Percentiles rank a stretch among this genome's conserved stretches.
Evolutionary conservation across 2,113 vertebrate genomes (phyloP).

Genomic region (Lasiurus borealis): DNA sequence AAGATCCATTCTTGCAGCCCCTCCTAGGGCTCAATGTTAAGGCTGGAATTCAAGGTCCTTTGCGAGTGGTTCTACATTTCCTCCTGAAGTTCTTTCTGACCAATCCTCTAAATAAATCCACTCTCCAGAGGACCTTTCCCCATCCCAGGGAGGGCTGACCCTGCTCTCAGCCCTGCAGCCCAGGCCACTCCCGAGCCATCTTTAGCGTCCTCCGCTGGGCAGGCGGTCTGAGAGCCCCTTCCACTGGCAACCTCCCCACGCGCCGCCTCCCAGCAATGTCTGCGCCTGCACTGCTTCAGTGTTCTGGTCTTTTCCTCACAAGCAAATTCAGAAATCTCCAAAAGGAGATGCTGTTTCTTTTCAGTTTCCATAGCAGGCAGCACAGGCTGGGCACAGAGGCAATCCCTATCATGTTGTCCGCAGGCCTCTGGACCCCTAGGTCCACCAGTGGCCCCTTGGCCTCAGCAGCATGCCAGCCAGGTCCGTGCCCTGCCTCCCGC

Average conservation of each 20-base stretch:
- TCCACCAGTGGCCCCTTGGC: slow-evolving; percentile 55
- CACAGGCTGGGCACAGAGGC: neutral
- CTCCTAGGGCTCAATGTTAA: neutral
- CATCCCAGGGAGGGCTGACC: accelerated
- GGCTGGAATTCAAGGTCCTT: neutral
- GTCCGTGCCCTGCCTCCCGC: neutral
- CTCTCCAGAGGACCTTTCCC: neutral
- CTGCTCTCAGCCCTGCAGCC: neutral
- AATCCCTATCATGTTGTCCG: slow-evolving; percentile 59
- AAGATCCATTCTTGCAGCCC: neutral
- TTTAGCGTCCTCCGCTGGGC: too few relatives aligned
- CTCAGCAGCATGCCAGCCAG: slow-evolving; percentile 42
- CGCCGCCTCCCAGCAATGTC: neutral
- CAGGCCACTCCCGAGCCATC: neutral
- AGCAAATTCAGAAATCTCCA: slow-evolving; percentile 3
- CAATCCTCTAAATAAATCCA: neutral
- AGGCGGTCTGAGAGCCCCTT: neutral
- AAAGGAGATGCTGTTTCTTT: neutral
- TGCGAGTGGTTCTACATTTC: neutral
- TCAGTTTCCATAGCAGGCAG: neutral
- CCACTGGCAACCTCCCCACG: neutral
- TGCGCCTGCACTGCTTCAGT: neutral
- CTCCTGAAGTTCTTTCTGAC: neutral
- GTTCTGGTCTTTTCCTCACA: neutral
- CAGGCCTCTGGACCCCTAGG: slow-evolving; percentile 76